Evolutionary conservation across 1,140 invertebrate species (phyloP).

Genomic region (Eulimnadia texana): DNA sequence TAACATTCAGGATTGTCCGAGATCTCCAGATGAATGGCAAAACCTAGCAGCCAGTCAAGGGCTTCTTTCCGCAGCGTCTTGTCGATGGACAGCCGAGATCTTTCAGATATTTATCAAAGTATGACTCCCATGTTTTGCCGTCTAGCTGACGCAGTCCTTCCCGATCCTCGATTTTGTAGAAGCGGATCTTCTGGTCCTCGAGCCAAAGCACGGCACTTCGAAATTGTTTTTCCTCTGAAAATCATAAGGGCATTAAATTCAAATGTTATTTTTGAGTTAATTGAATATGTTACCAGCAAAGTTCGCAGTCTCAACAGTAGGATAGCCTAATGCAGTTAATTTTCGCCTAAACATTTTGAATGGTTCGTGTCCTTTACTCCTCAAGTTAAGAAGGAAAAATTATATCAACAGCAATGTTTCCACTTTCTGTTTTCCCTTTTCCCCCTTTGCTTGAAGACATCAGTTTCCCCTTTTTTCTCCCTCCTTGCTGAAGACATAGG

Average conservation of each 20-base stretch:
- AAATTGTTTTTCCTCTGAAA: slow-evolving; percentile 58
- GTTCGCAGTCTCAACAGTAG: slow-evolving; percentile 49
- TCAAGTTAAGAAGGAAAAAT: no score
- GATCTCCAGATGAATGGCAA: slow-evolving; percentile 68
- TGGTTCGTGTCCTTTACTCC: no score
- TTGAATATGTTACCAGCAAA: slow-evolving; percentile 38
- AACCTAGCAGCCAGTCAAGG: slow-evolving; percentile 74
- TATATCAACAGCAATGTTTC: no score
- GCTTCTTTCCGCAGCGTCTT: slow-evolving; percentile 35
- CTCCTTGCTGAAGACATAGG: no score
- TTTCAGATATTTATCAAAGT: slow-evolving; percentile 57
- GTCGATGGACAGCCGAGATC: slow-evolving; percentile 43
- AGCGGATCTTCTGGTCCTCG: slow-evolving; percentile 85
- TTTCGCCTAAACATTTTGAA: slow-evolving; percentile 50
- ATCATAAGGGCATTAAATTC: neutral
- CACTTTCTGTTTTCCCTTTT: no score
- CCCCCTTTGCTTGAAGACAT: no score
- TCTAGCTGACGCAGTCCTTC: slow-evolving; percentile 47
- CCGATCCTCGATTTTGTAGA: slow-evolving; percentile 71
- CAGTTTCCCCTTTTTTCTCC: no score
- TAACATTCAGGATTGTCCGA: slow-evolving; percentile 41
- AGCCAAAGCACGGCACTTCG: slow-evolving; percentile 72
- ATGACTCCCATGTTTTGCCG: slow-evolving; percentile 49
- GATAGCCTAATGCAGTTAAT: slow-evolving; percentile 56
- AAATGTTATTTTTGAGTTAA: slow-evolving; percentile 21